These are phyloP conservation scores for Hippoglossus hippoglossus DNA, from an alignment of 2,797 vertebrate genomes.

Conservation along the genomic window DNA sequence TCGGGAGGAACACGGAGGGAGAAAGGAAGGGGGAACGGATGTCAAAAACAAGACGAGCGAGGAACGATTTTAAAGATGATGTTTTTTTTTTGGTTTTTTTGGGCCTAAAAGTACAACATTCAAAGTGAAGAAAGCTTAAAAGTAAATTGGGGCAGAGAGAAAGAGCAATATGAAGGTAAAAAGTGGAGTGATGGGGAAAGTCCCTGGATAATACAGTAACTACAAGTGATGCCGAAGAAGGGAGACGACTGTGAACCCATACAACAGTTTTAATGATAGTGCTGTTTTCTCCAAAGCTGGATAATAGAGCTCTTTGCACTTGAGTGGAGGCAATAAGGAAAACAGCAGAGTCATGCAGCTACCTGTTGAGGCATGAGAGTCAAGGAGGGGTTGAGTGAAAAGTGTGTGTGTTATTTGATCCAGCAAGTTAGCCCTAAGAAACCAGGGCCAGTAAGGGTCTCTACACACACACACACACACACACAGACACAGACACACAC, in stretches of 20 bases:
- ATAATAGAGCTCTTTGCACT: slow-evolving; percentile 7
- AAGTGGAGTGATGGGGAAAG: slow-evolving; percentile 6
- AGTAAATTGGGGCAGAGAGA: slow-evolving; percentile 23
- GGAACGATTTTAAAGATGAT: slow-evolving; percentile 17
- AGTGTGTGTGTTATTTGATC: slow-evolving; percentile 33
- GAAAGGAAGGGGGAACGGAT: not conserved
- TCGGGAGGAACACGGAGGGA: not conserved
- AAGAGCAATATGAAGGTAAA: not conserved
- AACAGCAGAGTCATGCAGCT: slow-evolving; percentile 57
- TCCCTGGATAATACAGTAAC: slow-evolving; percentile 22
- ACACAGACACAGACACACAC: slow-evolving; percentile 26
- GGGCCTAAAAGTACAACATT: no score
- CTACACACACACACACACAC: no score
- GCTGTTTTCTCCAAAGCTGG: slow-evolving; percentile 13
- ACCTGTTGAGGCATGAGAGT: slow-evolving; percentile 57
- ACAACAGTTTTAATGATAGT: not conserved
- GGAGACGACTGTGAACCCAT: not conserved
- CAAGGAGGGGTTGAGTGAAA: slow-evolving; percentile 40
- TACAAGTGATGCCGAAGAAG: slow-evolving; percentile 15
- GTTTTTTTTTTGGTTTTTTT: slow-evolving; percentile 25
- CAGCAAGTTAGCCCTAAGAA: slow-evolving; percentile 5
- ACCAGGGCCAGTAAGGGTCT: slow-evolving; percentile 17
- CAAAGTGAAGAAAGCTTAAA: slow-evolving; percentile 2
- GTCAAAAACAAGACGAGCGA: not conserved
- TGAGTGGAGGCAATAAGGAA: slow-evolving; percentile 16